Base-by-base conservation (phyloP, 2,113 vertebrate species). In the Ophthalmolycus amberensis region DNA sequence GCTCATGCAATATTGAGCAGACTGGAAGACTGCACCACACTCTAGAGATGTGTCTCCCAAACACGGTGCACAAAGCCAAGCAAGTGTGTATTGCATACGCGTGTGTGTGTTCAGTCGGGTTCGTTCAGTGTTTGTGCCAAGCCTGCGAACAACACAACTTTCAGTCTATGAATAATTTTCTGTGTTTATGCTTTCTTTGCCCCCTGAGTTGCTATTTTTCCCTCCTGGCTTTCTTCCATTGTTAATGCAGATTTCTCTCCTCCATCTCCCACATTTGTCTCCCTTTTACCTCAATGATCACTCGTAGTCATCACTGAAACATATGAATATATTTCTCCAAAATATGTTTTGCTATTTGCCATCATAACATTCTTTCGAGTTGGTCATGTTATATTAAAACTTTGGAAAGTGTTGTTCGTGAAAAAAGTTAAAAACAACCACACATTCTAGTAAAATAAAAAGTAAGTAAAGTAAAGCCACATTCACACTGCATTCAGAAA, bases 1-100 rank as follows among this genome's bases (percentile, higher is more conserved):
- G 85, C 89, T 94, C 90, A 93, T 95, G 91, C 90, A 94, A 93
- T 94, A 95, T 95, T 94, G 88, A 95, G 91, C 86, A 88, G 90
- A 82, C 77, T 85, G 84, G 85, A 90, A 93, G 91, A 87, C 86
- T 84, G 88, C 85, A 78, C 85, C 62, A 76, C 90, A 88, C 91
- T 93, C 86, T 20, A 65, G 91, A 93, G 91, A 92, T 85, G 80
- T 82, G 75, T 80, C 85, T 86, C 84, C 82, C 71, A 78, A 91
- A 89, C 90, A 82, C 6, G 8, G 29, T n/a, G 73, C 80, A 85
- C 84, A 80, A 85, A 89, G 76, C 84, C 71, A 58, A 66, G 84
- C 80, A 67, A 80, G 86, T 80, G 89, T 90, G 80, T 84, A 25
- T 60, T 77, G 70, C 42, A 25, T 63, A 77, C 42, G 77, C 69